These are phyloP conservation scores for Melanogrammus aeglefinus DNA, from an alignment of 2,797 vertebrate genomes.

Conservation along the genomic window DNA sequence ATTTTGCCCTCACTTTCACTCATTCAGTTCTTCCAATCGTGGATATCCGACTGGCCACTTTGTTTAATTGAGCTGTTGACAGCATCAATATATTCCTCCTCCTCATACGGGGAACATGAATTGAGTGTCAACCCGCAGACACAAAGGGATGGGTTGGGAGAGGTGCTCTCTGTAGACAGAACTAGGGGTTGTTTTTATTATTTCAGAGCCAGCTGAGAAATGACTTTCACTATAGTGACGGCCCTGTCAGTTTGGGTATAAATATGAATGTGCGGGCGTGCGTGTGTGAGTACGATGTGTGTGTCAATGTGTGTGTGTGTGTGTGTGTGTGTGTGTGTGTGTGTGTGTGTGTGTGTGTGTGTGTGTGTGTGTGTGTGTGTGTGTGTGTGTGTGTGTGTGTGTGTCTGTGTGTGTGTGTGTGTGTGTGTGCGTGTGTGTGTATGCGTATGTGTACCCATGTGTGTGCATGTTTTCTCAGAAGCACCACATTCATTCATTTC, in stretches of 20 bases:
- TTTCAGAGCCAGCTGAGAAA: slow-evolving; percentile 34
- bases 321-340: neutral
- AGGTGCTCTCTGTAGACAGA: slow-evolving; percentile 11
- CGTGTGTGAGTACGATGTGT: neutral
- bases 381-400: slow-evolving; percentile 16
- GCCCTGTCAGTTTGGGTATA: slow-evolving; percentile 41
- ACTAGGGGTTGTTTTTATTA: slow-evolving; percentile 30
- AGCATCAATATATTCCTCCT: neutral
- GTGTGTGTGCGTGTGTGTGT: slow-evolving; percentile 9
- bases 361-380: slow-evolving; percentile 10
- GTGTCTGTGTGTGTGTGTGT: neutral
- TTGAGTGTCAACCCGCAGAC: neutral
- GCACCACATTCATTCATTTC: slow-evolving; percentile 23
- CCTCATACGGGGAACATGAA: neutral
- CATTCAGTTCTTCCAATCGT: neutral
- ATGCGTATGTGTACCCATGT: slow-evolving; percentile 5
- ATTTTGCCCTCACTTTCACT: neutral
- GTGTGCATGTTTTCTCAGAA: neutral
- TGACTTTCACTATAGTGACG: slow-evolving; percentile 23
- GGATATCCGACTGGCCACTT: neutral
- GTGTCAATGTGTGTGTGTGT: neutral
- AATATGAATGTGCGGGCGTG: slow-evolving; percentile 24
- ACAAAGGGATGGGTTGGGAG: neutral
- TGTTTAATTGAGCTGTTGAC: neutral
- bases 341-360: neutral